These are phyloP conservation scores for Solen grandis DNA, from an alignment of 1,140 invertebrate genomes.

Conservation along the genomic window DNA sequence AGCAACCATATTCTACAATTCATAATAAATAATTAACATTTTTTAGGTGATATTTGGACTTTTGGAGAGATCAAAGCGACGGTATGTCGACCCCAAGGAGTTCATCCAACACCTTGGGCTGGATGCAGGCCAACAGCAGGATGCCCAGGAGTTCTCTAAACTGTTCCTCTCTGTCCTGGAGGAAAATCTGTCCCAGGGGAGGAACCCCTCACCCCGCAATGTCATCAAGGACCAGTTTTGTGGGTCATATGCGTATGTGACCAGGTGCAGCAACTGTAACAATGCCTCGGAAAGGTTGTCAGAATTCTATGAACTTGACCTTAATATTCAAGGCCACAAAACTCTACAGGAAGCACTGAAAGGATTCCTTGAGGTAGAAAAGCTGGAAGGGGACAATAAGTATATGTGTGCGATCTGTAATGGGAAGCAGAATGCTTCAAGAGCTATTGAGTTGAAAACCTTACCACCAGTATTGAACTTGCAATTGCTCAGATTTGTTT, in stretches of 20 bases:
- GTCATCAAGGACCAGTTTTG: constrained; percentile 85
- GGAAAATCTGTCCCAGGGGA: constrained; percentile 62
- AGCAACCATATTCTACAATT: too few relatives aligned
- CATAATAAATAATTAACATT: too few relatives aligned
- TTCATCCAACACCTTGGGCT: constrained; percentile 86
- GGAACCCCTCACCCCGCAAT: constrained; percentile 78
- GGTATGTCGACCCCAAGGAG: constrained; percentile 85
- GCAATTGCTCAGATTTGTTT: constrained; percentile 87
- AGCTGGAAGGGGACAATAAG: constrained; percentile 86
- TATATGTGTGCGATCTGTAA: constrained; percentile 86
- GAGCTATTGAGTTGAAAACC: constrained; percentile 84
- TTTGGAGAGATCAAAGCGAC: constrained; percentile 84
- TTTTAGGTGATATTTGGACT: constrained; percentile 87
- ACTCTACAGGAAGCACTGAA: constrained; percentile 84
- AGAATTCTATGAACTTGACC: constrained; percentile 86
- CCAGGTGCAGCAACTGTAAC: constrained; percentile 85
- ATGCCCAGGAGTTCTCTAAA: constrained; percentile 89
- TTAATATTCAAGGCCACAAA: constrained; percentile 84
- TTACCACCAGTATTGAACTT: constrained; percentile 88
- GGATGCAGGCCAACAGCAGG: constrained; percentile 85
- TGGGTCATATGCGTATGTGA: constrained; percentile 86
- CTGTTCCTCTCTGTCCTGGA: constrained; percentile 85
- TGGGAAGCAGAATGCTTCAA: constrained; percentile 85
- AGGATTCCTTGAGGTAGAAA: constrained; percentile 86
- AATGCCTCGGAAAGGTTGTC: constrained; percentile 84